phyloP scores from a whole-genome alignment of 64 coral and sea anemone genomes.

The Montipora efflorescens region DNA sequence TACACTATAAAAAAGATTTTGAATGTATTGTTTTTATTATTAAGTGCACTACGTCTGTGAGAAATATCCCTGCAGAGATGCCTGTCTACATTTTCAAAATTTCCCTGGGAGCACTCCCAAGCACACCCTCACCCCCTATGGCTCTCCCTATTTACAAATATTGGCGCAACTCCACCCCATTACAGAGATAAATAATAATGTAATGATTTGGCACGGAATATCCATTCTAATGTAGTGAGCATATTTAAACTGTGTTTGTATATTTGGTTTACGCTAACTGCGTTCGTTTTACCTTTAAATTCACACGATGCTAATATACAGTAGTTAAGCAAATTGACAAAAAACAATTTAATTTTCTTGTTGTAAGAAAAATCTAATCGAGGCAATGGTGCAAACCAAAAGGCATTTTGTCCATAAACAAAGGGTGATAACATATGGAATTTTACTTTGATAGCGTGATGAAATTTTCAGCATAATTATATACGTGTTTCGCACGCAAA shows the following conservation, averaged over 20 bases:
- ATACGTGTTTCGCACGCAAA: slow-evolving; percentile 31
- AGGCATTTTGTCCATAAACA: slow-evolving; percentile 24
- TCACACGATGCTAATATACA: neutral
- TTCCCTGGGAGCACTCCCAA: neutral
- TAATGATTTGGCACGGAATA: neutral
- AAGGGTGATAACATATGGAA: neutral
- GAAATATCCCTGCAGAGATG: neutral
- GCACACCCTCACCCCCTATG: neutral
- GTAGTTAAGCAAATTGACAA: neutral
- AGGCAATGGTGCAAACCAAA: neutral
- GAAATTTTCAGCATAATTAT: slow-evolving; percentile 48
- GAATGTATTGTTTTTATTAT: no score
- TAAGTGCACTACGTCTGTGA: no score
- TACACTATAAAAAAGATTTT: no score
- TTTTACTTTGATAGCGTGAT: slow-evolving; percentile 4
- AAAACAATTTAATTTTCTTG: neutral
- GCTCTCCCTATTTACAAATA: neutral
- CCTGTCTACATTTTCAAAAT: neutral
- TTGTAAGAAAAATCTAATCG: no score
- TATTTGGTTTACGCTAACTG: neutral
- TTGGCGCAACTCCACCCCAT: neutral
- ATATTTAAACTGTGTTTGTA: neutral
- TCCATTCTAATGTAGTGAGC: neutral
- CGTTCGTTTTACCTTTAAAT: neutral
- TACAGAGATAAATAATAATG: neutral